Evolutionary conservation across 2,797 vertebrate genomes (phyloP).

Genomic region (Crenuchus spilurus): DNA sequence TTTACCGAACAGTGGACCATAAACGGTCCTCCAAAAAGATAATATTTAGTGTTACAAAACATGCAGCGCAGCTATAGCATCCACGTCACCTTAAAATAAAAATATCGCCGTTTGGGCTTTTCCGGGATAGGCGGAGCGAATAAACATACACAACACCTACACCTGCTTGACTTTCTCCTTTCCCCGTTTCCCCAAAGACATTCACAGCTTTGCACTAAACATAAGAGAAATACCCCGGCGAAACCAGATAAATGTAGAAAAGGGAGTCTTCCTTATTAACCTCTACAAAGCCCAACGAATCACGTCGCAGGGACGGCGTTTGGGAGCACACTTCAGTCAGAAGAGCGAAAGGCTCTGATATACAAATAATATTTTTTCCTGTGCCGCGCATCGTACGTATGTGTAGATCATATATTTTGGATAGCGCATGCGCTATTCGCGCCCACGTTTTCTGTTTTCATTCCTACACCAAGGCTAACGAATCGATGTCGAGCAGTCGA

Average conservation of each 20-base stretch:
- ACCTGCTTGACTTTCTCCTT: background rate
- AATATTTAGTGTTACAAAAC: background rate
- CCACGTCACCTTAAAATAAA: slow-evolving; percentile 80
- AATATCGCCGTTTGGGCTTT: slow-evolving; percentile 68
- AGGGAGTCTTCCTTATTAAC: background rate
- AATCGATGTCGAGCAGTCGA: slow-evolving; percentile 39
- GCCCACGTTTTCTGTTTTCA: background rate
- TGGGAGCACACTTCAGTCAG: background rate
- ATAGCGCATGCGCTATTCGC: background rate
- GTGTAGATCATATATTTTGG: background rate
- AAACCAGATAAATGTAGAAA: background rate
- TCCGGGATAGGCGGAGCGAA: slow-evolving; percentile 74
- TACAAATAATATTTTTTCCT: no score
- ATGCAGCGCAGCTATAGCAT: slow-evolving; percentile 47
- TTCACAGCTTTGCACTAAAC: background rate
- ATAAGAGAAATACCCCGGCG: background rate
- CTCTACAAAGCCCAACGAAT: slow-evolving; percentile 21
- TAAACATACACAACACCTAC: background rate
- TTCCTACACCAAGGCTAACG: background rate
- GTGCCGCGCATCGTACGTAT: no score
- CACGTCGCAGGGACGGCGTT: background rate
- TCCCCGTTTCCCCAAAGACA: background rate
- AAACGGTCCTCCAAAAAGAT: background rate
- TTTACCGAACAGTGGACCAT: background rate
- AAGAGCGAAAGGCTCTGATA: background rate